Evolutionary conservation across 2,797 vertebrate genomes (phyloP).

Genomic region (Alauda arvensis): DNA sequence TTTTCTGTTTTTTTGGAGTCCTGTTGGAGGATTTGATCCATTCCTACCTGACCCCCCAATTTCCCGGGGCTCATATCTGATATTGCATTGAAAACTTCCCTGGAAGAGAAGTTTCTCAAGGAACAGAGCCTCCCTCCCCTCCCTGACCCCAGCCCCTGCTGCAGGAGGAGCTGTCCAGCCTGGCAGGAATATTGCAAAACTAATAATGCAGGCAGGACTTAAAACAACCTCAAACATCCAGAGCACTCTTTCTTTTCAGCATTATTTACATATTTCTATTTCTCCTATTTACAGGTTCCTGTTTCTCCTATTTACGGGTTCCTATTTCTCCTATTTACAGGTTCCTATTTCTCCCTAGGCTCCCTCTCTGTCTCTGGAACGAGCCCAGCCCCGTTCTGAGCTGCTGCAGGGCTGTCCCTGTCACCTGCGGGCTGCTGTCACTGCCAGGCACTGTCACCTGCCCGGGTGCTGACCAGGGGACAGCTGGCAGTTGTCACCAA

Average conservation of each 20-base stretch:
- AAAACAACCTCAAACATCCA: neutral
- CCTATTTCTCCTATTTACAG: fast-evolving
- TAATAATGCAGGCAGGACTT: neutral
- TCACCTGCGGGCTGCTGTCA: fast-evolving
- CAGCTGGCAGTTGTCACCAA: neutral
- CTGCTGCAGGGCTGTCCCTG: neutral
- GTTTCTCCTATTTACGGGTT: no score
- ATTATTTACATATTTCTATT: fast-evolving
- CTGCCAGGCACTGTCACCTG: neutral
- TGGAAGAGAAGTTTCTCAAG: neutral
- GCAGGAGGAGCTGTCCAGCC: neutral
- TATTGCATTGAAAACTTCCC: neutral
- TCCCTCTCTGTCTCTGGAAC: neutral
- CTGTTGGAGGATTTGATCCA: fast-evolving
- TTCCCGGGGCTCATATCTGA: neutral
- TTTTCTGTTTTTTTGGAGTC: no score
- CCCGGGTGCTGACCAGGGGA: fast-evolving
- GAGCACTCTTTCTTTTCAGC: neutral
- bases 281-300: fast-evolving
- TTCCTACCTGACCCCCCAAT: fast-evolving
- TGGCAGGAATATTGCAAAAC: fast-evolving
- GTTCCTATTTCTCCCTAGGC: fast-evolving
- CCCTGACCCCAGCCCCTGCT: fast-evolving
- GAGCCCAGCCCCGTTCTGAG: fast-evolving
- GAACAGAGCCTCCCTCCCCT: neutral